Evolutionary conservation across 2,888 invertebrate species (phyloP), one percentile per base, ranked within the genome.

Genomic region (Erebia aethiops): DNA sequence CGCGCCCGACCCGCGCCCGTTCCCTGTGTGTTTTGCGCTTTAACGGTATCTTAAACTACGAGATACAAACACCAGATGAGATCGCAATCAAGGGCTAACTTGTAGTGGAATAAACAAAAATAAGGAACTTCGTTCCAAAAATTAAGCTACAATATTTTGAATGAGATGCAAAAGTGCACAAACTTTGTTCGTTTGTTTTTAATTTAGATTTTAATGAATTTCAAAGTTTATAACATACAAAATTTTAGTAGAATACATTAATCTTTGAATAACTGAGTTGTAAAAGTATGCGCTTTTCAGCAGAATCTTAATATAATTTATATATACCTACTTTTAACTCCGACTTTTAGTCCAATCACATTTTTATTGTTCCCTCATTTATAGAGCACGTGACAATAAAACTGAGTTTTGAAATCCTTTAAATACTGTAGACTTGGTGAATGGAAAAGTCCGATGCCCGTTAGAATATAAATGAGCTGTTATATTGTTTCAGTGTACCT

Each of bases 351-450:
- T 21, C 62, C 62, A 62, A 62, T 49, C 46, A 26, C 49, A 62
- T 62, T 61, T 35, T 54, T 49, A 62, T 62, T 49, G 62, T 49
- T 46, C 21, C 61, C 43, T 8, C 49, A 62, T 26, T 62, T 62
- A 62, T n/a, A 18, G 14, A 62, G 46, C 14, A 26, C 62, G 43
- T 66, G 56, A 54, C 46, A 56, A 66, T 57, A 66, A 56, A 66
- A 56, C 9, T 66, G 11, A 65, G 65, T 65, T 61, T 11, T 43
- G 21, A 62, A 62, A 49, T 62, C 14, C 62, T 62, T 35, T 49
- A 46, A 49, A 11, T 43, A 14, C 13, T 21, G 62, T 62, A 62
- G 49, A 62, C 21, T 49, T 62, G 49, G 16, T 21, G 62, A 62
- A 62, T 62, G 62, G 49, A 62, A 62, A 49, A 62, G 62, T 49